Evolutionary conservation across 2,888 invertebrate species (phyloP).

Genomic region (Polymixis flavicincta): DNA sequence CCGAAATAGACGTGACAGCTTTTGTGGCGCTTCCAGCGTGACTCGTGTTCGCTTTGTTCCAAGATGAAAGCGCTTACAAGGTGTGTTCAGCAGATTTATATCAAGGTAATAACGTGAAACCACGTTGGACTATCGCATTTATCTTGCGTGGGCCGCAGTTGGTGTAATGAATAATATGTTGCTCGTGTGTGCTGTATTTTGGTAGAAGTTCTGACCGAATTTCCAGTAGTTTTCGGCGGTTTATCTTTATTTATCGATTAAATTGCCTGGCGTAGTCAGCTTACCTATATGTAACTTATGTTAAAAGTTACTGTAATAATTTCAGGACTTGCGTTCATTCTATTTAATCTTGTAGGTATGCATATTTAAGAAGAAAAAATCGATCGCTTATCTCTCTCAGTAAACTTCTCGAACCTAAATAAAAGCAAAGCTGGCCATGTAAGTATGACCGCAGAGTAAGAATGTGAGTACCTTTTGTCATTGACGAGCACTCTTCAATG

Average conservation of each 20-base stretch:
- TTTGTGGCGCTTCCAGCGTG: slow-evolving; percentile 54
- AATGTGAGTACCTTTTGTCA: slow-evolving; percentile 25
- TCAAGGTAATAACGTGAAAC: slow-evolving; percentile 55
- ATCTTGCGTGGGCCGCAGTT: slow-evolving; percentile 51
- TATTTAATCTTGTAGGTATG: not conserved
- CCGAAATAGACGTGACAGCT: slow-evolving; percentile 55
- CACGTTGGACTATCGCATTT: slow-evolving; percentile 56
- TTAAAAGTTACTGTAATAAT: too few species aligned
- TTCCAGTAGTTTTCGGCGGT: slow-evolving; percentile 23
- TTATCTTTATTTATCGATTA: slow-evolving; percentile 42
- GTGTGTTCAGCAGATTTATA: slow-evolving; percentile 57
- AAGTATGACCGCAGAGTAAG: not conserved
- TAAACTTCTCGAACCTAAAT: not conserved
- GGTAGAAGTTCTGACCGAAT: slow-evolving; percentile 23
- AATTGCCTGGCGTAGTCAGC: not conserved
- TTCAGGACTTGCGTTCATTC: too few species aligned
- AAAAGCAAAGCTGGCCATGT: not conserved
- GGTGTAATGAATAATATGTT: slow-evolving; percentile 61
- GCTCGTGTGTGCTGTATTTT: slow-evolving; percentile 24
- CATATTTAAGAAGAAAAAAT: not conserved
- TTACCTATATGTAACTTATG: not conserved
- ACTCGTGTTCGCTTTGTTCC: slow-evolving; percentile 55
- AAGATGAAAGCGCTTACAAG: slow-evolving; percentile 53
- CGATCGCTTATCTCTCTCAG: too few species aligned
- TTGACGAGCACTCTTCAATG: slow-evolving; percentile 24